phyloP scores from a whole-genome alignment of 2,888 invertebrate species.

The Xylota segnis region DNA sequence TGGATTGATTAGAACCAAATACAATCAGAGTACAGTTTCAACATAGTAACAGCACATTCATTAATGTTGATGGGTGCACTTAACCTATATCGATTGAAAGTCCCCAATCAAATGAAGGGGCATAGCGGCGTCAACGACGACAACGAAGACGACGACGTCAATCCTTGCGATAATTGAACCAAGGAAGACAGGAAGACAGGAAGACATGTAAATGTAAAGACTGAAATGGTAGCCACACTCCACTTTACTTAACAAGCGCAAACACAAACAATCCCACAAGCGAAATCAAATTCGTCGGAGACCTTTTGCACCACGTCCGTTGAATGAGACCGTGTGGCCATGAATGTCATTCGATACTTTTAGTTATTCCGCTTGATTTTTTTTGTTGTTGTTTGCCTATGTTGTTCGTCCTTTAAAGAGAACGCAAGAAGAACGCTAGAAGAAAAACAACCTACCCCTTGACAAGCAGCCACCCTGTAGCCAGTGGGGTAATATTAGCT shows the following conservation, averaged over 20 bases:
- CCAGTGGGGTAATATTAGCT: slow-evolving; percentile 60
- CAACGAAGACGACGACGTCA: slow-evolving; percentile 21
- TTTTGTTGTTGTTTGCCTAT: too few relatives aligned
- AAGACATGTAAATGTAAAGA: slow-evolving; percentile 70
- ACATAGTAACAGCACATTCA: slow-evolving; percentile 70
- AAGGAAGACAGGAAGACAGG: slow-evolving; percentile 48
- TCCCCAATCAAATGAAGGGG: slow-evolving; percentile 49
- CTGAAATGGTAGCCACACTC: slow-evolving; percentile 22
- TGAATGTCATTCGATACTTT: slow-evolving; percentile 64
- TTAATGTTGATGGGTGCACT: slow-evolving; percentile 71
- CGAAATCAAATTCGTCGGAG: slow-evolving; percentile 61
- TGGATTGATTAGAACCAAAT: slow-evolving; percentile 71
- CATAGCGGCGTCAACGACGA: slow-evolving; percentile 7
- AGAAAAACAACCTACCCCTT: slow-evolving; percentile 39
- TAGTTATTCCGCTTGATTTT: slow-evolving; percentile 47
- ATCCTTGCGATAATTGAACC: slow-evolving; percentile 71
- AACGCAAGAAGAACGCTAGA: background rate
- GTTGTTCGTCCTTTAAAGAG: background rate
- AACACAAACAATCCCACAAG: slow-evolving; percentile 42
- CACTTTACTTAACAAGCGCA: slow-evolving; percentile 55
- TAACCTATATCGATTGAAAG: slow-evolving; percentile 69
- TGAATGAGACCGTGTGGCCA: slow-evolving; percentile 40
- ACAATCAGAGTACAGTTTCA: slow-evolving; percentile 65
- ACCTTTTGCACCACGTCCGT: slow-evolving; percentile 13
- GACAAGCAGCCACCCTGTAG: slow-evolving; percentile 20